Conservation (phyloP, 2,797 vertebrate species). For the Danio albolineatus region DNA sequence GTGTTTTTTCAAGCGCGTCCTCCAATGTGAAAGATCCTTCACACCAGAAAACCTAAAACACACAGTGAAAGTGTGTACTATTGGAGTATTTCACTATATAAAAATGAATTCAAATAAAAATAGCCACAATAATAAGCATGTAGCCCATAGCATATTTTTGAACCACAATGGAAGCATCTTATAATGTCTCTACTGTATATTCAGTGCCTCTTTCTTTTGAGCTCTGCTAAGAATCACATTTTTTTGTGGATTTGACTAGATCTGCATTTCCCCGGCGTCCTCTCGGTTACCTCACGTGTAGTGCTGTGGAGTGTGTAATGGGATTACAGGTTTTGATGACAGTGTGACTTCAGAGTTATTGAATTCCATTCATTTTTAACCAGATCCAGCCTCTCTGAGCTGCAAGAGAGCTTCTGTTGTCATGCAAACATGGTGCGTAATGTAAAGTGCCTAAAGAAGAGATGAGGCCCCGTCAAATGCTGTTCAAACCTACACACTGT, state of each 20-base stretch:
- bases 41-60: too few species aligned
- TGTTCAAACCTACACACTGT: not conserved
- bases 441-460: not conserved
- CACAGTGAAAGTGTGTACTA: not conserved
- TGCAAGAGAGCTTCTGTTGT: conserved; percentile 13
- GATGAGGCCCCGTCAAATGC: conserved; percentile 16
- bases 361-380: conserved; percentile 66
- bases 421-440: conserved; percentile 5
- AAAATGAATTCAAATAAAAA: not conserved
- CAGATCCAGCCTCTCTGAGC: conserved; percentile 46
- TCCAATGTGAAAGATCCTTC: too few species aligned
- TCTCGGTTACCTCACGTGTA: conserved; percentile 14
- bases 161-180: not conserved
- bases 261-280: not conserved
- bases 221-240: not conserved
- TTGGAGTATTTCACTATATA: too few species aligned
- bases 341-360: conserved; percentile 60
- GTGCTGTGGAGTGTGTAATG: conserved; percentile 50
- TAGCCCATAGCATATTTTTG: not conserved
- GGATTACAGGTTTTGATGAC: conserved; percentile 55
- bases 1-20: too few species aligned
- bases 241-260: conserved; percentile 16
- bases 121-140: not conserved
- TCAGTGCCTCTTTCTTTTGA: not conserved
- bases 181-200: not conserved